Base-by-base conservation (phyloP, 2,113 vertebrate species). In the Chaetodon trifascialis region DNA sequence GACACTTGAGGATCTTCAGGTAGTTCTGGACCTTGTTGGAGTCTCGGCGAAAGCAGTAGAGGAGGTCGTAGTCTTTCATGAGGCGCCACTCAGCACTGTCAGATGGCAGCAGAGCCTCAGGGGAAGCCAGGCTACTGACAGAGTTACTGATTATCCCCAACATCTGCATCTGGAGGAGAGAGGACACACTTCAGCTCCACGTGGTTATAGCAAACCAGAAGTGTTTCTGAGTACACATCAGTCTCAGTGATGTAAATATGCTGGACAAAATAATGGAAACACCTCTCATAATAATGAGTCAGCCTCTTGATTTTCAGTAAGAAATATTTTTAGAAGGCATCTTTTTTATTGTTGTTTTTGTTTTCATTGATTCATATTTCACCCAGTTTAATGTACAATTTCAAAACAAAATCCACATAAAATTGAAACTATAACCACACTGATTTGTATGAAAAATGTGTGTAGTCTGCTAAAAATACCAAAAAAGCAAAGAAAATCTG, bases 11-110 rank as follows among this genome's bases (percentile, higher is more conserved):
- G 89, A 97, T 94, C 93, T 96, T 97, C 88, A 97, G 88, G 93
- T 96, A 97, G 93, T 95, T 96, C 94, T 96, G 95, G 76, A 96
- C 94, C 93, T 97, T 97, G 90, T 96, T 96, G 34, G 96, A 95
- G 82, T 97, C 96, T 77, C 96, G 92, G 44, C 96, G 95, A 73
- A 97, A 96, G 74, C 97, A 97, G 88, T 95, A 95, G 55, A 97
- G 95, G 51, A 97, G 95, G 68, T 95, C 93, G 5, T 95, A 94
- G 91, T 95, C 92, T 51, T 93, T 96, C 95, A 96, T 95, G 73
- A 79, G 81, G 51, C 83, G 92, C 91, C 92, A 89, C 80, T 95
- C 94, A 7, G 89, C 86, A 5, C 79, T 93, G 40, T 89, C 70
- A 0, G 88, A 21, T 0, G 83, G 64, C 62, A 79, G 3, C 21